phyloP scores from a whole-genome alignment of 1,140 invertebrate genomes.

The Xylocopa sonorina region DNA sequence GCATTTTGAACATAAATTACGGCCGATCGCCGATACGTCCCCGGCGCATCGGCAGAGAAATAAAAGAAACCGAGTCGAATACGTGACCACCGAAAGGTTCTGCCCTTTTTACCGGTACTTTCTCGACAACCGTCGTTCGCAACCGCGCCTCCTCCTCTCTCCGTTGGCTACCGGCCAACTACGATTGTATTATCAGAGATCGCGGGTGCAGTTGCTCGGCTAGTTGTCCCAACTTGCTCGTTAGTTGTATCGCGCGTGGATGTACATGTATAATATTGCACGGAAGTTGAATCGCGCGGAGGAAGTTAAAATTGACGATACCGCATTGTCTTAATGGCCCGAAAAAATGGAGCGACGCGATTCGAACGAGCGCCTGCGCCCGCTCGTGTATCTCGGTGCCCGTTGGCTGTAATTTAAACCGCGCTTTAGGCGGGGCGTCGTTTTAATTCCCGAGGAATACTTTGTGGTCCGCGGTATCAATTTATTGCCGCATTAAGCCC shows the following conservation, averaged over 20 bases:
- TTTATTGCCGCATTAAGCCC: neutral
- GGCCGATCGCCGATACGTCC: constrained; percentile 12
- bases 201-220: too few species aligned
- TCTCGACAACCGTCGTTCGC: constrained; percentile 36
- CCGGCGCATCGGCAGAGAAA: neutral
- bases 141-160: neutral
- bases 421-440: neutral
- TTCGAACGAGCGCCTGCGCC: too few species aligned
- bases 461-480: neutral
- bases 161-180: neutral
- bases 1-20: constrained; percentile 34
- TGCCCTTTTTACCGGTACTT: constrained; percentile 32
- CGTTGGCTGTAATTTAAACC: neutral
- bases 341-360: neutral
- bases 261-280: too few species aligned
- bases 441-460: neutral
- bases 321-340: neutral
- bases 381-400: neutral
- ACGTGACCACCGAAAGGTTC: constrained; percentile 30
- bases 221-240: too few species aligned
- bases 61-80: constrained; percentile 6
- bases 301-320: neutral
- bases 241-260: too few species aligned
- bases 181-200: neutral
- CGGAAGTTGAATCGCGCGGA: neutral